Base-by-base conservation (phyloP, 2,888 invertebrate genomes). In the Oligia fasciuncula region DNA sequence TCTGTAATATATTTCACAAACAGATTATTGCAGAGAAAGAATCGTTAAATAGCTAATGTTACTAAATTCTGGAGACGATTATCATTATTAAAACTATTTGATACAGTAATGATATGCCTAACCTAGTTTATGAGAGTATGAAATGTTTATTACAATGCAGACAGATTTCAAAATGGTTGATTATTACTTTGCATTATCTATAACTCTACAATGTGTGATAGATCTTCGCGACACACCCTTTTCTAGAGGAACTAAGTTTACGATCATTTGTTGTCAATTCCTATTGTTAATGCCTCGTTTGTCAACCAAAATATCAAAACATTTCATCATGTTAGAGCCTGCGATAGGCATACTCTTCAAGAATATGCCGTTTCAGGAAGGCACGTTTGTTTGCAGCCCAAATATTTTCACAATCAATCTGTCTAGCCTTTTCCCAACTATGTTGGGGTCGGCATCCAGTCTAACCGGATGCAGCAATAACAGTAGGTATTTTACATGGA, bases 1-100 rank as follows among this genome's bases (percentile, higher is more conserved):
- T 62, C 23, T 1, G 66, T 84, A 83, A 77, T 77, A 77, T 66
- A 79, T 80, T 84, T 84, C 80, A 80, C 35, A 84, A 79, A 67
- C 51, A 62, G 60, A 84, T 77, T 51, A 67, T 66, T 67, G n/a
- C 17, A 73, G 57, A 80, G 73, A 79, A 79, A 79, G 65, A 65
- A 57, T 9, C 3, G 49, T 66, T 83, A 54, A 29, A 65, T 49
- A 62, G 43, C n/a, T n/a, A n/a, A n/a, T n/a, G n/a, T 80, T 80
- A 54, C 84, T 54, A n/a, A 79, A 83, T 79, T 62, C 63, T 63
- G 23, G 51, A 67, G 51, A 80, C 60, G 62, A 82, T 82, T 49
- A 82, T 70, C 82, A 70, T 82, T 82, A 81, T 46, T 54, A 60
- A 23, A 46, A 69, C n/a, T 46, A 85, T 85, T 85, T 71, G 60